A percentile compares a stretch with the other conserved stretches of the same genome.
These are phyloP conservation scores for Halcyon malimbica DNA, from an alignment of 2,113 vertebrate genomes.

Conservation along the genomic window DNA sequence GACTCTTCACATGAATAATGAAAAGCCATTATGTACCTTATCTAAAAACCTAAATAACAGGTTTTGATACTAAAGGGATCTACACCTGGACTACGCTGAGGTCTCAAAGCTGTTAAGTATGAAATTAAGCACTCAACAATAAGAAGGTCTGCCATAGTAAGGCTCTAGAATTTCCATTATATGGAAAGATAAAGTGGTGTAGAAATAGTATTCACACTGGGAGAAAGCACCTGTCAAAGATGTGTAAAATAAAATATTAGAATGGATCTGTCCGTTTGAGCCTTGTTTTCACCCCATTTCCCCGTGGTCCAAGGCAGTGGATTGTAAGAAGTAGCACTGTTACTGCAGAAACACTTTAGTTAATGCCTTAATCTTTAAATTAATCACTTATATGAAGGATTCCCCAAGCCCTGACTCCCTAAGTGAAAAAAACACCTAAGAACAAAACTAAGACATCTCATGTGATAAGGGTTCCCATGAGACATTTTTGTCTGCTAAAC, in stretches of 20 bases:
- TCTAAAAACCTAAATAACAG: not conserved
- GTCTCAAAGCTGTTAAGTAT: not conserved
- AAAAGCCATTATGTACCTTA: not conserved
- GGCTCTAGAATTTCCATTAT: not conserved
- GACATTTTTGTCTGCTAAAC: not conserved
- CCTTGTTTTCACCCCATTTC: not conserved
- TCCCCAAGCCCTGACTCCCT: not conserved
- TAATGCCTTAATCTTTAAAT: not conserved
- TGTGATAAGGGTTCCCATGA: not conserved
- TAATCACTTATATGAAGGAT: not conserved
- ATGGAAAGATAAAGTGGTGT: not conserved
- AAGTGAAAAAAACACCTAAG: not conserved
- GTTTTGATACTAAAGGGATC: not conserved
- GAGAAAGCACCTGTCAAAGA: not conserved
- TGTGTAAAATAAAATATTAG: not conserved
- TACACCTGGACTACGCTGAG: not conserved
- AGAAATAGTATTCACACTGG: not conserved
- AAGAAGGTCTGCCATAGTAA: not conserved
- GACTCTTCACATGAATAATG: not conserved
- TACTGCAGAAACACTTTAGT: not conserved
- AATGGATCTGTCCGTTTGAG: not conserved
- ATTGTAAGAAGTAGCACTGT: not conserved
- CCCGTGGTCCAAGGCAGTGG: not conserved
- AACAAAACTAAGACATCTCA: not conserved
- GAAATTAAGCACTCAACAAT: not conserved